phyloP scores from a whole-genome alignment of 2,797 vertebrate genomes.

The Gymnothorax javanicus region DNA sequence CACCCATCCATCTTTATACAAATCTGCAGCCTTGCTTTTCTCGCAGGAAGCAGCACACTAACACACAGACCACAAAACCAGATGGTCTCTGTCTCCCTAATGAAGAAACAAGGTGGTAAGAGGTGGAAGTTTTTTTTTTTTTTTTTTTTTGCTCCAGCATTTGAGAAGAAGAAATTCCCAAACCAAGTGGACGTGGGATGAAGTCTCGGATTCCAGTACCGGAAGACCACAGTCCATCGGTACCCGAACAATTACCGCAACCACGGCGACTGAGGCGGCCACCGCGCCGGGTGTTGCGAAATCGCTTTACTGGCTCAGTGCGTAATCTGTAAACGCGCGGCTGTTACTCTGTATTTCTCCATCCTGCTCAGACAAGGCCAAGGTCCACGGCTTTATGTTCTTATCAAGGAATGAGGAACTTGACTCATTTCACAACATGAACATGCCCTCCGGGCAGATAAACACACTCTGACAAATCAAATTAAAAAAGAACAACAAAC shows the following conservation, averaged over 20 bases:
- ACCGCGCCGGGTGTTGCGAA: conserved; percentile 43
- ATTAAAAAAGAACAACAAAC: not conserved
- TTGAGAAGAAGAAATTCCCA: not conserved
- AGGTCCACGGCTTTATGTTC: not conserved
- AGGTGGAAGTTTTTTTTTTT: not conserved
- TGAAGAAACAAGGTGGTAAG: not conserved
- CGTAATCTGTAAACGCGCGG: no score
- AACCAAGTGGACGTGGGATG: not conserved
- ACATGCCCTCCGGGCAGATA: not conserved
- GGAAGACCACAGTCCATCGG: not conserved
- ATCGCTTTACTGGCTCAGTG: conserved; percentile 17
- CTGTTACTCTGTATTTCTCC: conserved; percentile 16
- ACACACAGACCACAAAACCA: not conserved
- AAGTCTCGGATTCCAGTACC: not conserved
- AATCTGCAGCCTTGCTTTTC: not conserved
- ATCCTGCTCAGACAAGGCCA: conserved; percentile 22
- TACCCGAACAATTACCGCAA: conserved; percentile 4
- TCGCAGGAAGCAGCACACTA: not conserved
- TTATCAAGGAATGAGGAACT: conserved; percentile 37
- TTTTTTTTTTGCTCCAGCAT: not conserved
- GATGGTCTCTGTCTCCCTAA: not conserved
- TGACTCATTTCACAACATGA: conserved; percentile 7
- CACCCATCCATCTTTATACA: no score
- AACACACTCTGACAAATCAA: not conserved
- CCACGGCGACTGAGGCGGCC: conserved; percentile 29